phyloP scores from a whole-genome alignment of 2,888 invertebrate species.

The Archips xylosteana region DNA sequence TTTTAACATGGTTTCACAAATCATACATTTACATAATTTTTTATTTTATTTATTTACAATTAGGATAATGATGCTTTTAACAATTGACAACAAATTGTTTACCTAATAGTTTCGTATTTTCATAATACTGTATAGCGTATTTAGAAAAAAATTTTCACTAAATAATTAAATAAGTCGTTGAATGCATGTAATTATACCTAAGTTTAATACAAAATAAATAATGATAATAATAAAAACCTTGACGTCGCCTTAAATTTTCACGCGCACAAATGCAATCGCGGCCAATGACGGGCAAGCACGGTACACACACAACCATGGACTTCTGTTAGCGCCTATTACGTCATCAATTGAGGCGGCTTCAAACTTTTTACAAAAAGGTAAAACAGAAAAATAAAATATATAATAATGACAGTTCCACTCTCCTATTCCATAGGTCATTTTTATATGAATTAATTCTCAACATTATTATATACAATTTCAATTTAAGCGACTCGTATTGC shows the following conservation, averaged over 20 bases:
- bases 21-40: conserved; percentile 24
- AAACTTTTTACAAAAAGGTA: conserved; percentile 5
- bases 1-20: conserved; percentile 10
- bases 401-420: background rate
- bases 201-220: conserved; percentile 13
- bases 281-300: background rate
- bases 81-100: conserved; percentile 69
- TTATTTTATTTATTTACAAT: conserved; percentile 45
- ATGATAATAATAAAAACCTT: background rate
- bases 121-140: conserved; percentile 40
- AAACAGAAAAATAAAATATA: background rate
- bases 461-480: conserved; percentile 50
- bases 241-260: conserved; percentile 9
- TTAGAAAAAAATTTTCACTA: conserved; percentile 25
- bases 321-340: background rate
- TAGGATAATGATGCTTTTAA: conserved; percentile 55
- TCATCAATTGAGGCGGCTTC: conserved; percentile 9
- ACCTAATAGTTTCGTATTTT: conserved; percentile 44
- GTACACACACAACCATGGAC: conserved; percentile 3
- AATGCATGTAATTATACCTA: conserved; percentile 10
- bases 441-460: conserved; percentile 46
- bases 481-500: conserved; percentile 77
- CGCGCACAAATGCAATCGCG: background rate
- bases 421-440: conserved; percentile 29
- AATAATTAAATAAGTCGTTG: conserved; percentile 25